Conservation (phyloP, 2,888 invertebrate genomes). For the Metopia argyrocephala region DNA sequence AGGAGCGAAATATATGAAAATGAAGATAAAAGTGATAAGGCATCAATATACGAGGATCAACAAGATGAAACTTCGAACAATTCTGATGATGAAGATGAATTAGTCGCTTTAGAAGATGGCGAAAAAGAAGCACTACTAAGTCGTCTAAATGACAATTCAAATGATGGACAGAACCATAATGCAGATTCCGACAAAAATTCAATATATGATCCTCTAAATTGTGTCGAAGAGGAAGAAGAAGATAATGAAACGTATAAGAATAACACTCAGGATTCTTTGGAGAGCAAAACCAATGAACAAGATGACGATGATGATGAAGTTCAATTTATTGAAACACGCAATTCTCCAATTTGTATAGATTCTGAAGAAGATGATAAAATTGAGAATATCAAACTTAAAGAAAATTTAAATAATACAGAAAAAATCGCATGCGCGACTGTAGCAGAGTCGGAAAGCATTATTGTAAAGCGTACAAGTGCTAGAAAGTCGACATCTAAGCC, state of each 20-base stretch:
- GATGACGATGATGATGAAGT: conserved; percentile 69
- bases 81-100: conserved; percentile 41
- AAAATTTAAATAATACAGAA: not conserved
- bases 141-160: conserved; percentile 17
- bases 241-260: not conserved
- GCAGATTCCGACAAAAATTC: conserved; percentile 29
- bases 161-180: conserved; percentile 2
- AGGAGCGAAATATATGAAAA: conserved; percentile 44
- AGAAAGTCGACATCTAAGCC: conserved; percentile 56
- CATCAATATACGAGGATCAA: not conserved
- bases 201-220: conserved; percentile 56
- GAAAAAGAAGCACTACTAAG: not conserved
- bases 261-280: not conserved
- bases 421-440: conserved; percentile 36
- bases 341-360: conserved; percentile 70
- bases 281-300: conserved; percentile 21
- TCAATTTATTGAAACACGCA: conserved; percentile 68
- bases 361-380: conserved; percentile 67
- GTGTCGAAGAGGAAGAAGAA: not conserved
- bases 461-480: conserved; percentile 56
- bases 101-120: conserved; percentile 47
- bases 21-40: not conserved
- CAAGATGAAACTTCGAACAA: conserved; percentile 24
- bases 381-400: too few relatives aligned
- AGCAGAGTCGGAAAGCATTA: conserved; percentile 46